A percentile compares a stretch with the other conserved stretches of the same genome.
These are phyloP conservation scores for Gonatopus flavifemur DNA, from an alignment of 1,140 invertebrate species.

Conservation along the genomic window DNA sequence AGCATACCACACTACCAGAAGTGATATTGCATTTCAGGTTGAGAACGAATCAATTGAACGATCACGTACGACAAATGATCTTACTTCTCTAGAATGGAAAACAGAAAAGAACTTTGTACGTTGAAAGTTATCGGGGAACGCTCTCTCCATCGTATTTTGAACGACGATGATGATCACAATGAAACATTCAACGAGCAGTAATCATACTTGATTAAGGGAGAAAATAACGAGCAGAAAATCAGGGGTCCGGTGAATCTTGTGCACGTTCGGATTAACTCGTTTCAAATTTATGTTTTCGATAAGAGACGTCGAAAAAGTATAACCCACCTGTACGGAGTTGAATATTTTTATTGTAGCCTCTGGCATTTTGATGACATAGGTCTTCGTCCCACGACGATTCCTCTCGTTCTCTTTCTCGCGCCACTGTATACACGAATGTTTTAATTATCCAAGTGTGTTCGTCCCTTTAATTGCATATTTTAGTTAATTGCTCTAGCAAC, in stretches of 20 bases:
- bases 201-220: neutral
- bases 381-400: neutral
- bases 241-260: too few relatives aligned
- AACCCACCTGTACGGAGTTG: constrained; percentile 29
- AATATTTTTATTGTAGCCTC: constrained; percentile 29
- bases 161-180: constrained; percentile 8
- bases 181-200: neutral
- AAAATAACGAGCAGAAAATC: neutral
- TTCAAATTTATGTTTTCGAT: too few relatives aligned
- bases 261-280: neutral
- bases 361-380: constrained; percentile 20
- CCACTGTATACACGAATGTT: neutral
- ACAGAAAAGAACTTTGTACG: too few relatives aligned
- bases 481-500: constrained; percentile 18
- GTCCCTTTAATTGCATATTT: constrained; percentile 11
- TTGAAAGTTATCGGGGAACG: too few relatives aligned
- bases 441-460: constrained; percentile 13
- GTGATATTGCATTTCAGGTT: constrained; percentile 4
- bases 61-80: too few relatives aligned
- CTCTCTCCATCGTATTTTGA: too few relatives aligned
- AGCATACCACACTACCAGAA: constrained; percentile 9
- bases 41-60: constrained; percentile 20
- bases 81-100: too few relatives aligned
- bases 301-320: too few relatives aligned
- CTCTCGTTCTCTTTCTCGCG: constrained; percentile 3